phyloP scores from a whole-genome alignment of 2,888 invertebrate genomes.

The Gasteruption jaculator region DNA sequence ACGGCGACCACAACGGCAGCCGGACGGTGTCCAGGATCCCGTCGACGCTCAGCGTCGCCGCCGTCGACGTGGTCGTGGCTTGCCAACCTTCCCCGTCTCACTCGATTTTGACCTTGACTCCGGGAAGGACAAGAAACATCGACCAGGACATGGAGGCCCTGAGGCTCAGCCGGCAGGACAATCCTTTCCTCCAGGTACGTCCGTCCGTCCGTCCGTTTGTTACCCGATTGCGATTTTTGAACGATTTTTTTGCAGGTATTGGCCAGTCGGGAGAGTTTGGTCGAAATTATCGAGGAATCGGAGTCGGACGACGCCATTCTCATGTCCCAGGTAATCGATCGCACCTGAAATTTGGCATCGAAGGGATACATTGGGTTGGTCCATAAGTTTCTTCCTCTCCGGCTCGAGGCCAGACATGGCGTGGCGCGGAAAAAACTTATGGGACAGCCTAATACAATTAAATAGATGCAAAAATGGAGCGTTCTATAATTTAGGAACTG shows the following conservation, averaged over 20 bases:
- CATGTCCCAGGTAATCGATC: constrained; percentile 75
- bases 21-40: constrained; percentile 49
- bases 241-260: constrained; percentile 63
- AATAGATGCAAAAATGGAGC: neutral
- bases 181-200: constrained; percentile 77
- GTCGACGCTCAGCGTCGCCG: constrained; percentile 52
- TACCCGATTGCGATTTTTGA: constrained; percentile 4
- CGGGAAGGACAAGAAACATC: constrained; percentile 71
- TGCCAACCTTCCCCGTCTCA: constrained; percentile 56
- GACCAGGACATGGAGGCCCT: constrained; percentile 83
- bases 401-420: too few relatives aligned
- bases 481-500: constrained; percentile 39
- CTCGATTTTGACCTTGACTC: constrained; percentile 67
- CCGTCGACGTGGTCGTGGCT: constrained; percentile 45
- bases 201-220: constrained; percentile 4
- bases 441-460: too few relatives aligned
- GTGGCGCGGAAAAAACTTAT: too few relatives aligned
- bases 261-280: constrained; percentile 75
- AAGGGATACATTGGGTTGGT: too few relatives aligned
- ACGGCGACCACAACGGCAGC: constrained; percentile 29
- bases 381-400: too few relatives aligned
- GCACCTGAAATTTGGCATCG: too few relatives aligned
- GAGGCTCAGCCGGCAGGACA: constrained; percentile 76
- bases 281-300: constrained; percentile 67
- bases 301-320: constrained; percentile 74